A percentile compares a stretch with the other conserved stretches of the same genome.
Evolutionary conservation across 2,888 invertebrate genomes (phyloP).

Genomic region (Himalopsyche japonica): DNA sequence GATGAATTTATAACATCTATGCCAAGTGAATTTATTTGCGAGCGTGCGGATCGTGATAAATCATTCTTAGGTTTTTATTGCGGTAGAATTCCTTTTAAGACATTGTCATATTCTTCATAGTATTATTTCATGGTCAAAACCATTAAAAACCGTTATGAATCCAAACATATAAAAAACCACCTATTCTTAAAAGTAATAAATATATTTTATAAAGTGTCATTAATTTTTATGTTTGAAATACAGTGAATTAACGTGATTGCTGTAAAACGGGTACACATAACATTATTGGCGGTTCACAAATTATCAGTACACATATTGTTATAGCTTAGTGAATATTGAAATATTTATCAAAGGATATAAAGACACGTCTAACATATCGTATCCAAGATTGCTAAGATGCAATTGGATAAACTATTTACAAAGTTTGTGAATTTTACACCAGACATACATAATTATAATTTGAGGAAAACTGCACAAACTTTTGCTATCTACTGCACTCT

Average conservation of each 20-base stretch:
- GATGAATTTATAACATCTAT: conserved; percentile 10
- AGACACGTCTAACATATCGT: neutral
- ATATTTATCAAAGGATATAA: neutral
- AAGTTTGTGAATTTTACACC: neutral
- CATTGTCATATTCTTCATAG: neutral
- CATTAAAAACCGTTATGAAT: no score
- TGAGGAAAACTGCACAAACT: neutral
- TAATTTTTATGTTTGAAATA: neutral
- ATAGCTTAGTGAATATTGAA: neutral
- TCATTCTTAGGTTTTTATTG: neutral
- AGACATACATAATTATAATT: neutral
- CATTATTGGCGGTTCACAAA: no score
- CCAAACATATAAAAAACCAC: no score
- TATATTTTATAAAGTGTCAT: neutral
- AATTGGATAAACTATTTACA: neutral
- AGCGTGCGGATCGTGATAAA: neutral
- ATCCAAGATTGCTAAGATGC: neutral
- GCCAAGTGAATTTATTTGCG: neutral
- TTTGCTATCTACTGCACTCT: neutral
- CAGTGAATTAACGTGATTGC: neutral
- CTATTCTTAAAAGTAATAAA: no score
- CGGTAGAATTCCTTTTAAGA: neutral
- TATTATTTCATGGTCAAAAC: no score
- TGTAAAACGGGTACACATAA: neutral
- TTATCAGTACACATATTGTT: no score